These are phyloP conservation scores for Dermatemys mawii DNA, from an alignment of 2,113 vertebrate genomes.

Conservation along the genomic window DNA sequence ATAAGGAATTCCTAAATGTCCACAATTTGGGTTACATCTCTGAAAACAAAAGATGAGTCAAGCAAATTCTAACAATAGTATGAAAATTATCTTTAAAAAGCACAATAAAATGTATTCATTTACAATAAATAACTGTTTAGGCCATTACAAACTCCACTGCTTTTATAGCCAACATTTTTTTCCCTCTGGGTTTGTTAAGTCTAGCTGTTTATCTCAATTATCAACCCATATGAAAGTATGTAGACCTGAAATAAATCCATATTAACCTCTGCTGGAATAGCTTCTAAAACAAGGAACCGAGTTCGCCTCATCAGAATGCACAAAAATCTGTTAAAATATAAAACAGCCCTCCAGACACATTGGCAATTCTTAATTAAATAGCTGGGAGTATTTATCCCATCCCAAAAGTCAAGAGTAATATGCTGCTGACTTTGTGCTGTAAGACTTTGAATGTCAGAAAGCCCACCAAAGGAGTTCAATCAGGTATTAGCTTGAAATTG, in stretches of 20 bases:
- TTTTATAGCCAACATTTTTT: slow-evolving; percentile 29
- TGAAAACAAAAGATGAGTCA: not conserved
- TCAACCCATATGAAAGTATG: slow-evolving; percentile 42
- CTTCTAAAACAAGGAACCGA: slow-evolving; percentile 15
- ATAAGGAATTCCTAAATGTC: not conserved
- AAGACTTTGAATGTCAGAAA: slow-evolving; percentile 63
- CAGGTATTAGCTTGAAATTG: slow-evolving; percentile 56
- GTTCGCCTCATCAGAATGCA: slow-evolving; percentile 32
- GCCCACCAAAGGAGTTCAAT: slow-evolving; percentile 47
- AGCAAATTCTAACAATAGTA: not conserved
- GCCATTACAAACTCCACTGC: slow-evolving; percentile 27
- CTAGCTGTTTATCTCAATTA: slow-evolving; percentile 72
- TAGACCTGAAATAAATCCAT: slow-evolving; percentile 50
- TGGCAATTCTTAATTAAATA: slow-evolving; percentile 29
- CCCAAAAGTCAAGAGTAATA: slow-evolving; percentile 27
- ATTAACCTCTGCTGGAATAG: slow-evolving; percentile 47
- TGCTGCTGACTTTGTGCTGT: slow-evolving; percentile 16
- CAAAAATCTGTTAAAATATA: slow-evolving; percentile 52
- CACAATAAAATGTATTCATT: slow-evolving; percentile 34
- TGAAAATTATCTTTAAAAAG: slow-evolving; percentile 27
- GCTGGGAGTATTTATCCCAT: slow-evolving; percentile 14
- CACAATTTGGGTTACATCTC: not conserved
- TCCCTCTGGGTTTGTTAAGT: slow-evolving; percentile 41
- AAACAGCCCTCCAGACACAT: not conserved
- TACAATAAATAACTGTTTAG: slow-evolving; percentile 64